These are phyloP conservation scores for Brachyrhaphis roseni DNA, from an alignment of 2,797 vertebrate species.

Conservation along the genomic window DNA sequence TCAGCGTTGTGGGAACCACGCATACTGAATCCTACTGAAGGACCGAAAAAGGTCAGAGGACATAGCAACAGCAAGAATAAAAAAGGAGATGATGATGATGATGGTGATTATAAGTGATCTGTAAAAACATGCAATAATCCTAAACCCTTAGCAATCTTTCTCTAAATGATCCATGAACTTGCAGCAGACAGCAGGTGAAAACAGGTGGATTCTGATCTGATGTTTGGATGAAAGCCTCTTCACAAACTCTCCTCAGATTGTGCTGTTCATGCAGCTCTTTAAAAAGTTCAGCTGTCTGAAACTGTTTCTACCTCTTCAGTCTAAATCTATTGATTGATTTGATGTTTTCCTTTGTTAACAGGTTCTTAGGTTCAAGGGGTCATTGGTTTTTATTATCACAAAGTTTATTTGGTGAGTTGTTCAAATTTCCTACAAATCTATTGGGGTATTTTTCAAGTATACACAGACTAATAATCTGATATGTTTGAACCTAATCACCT, in stretches of 20 bases:
- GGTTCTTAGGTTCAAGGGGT: neutral
- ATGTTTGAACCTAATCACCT: neutral
- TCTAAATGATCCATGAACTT: neutral
- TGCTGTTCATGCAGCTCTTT: neutral
- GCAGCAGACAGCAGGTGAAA: neutral
- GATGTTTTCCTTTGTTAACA: neutral
- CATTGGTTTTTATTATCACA: neutral
- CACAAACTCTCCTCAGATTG: neutral
- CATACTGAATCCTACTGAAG: neutral
- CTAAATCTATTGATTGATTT: neutral
- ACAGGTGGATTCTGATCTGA: neutral
- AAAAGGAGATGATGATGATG: neutral
- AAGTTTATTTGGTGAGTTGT: neutral
- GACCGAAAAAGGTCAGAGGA: conserved; percentile 24
- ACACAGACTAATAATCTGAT: neutral
- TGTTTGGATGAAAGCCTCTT: neutral
- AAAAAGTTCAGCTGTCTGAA: neutral
- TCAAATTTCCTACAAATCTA: neutral
- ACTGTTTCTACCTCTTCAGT: neutral
- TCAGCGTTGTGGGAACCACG: conserved; percentile 14
- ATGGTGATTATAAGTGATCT: neutral
- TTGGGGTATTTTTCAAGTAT: neutral
- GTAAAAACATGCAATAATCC: neutral
- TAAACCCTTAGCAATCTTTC: neutral
- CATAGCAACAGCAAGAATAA: neutral